Evolutionary conservation across 2,888 invertebrate genomes (phyloP).

Genomic region (Agrypnus murinus): DNA sequence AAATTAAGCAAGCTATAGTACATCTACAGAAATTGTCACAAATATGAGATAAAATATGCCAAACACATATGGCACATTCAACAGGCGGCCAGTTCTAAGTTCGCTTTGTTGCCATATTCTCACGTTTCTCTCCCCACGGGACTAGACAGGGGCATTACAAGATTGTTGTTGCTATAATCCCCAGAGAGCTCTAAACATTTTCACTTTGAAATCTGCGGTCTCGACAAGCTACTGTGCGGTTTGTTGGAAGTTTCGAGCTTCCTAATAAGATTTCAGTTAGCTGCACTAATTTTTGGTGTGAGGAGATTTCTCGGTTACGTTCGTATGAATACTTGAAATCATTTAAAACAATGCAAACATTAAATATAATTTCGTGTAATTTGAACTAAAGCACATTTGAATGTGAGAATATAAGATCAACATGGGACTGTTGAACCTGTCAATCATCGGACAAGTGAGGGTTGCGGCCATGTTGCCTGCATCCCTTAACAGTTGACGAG

Average conservation of each 20-base stretch:
- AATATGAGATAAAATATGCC: conserved; percentile 52
- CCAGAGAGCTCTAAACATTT: conserved; percentile 67
- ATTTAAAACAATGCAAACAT: not conserved
- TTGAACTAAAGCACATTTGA: conserved; percentile 9
- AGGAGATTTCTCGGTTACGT: not conserved
- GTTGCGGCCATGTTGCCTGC: conserved; percentile 67
- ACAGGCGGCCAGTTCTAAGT: conserved; percentile 66
- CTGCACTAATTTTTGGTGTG: conserved; percentile 32
- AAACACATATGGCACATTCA: conserved; percentile 60
- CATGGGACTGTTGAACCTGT: conserved; percentile 68
- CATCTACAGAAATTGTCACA: conserved; percentile 22
- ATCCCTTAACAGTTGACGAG: conserved; percentile 68
- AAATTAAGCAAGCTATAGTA: not conserved
- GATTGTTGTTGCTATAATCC: conserved; percentile 69
- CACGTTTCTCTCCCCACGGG: conserved; percentile 66
- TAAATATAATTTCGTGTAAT: conserved; percentile 11
- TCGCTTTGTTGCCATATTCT: conserved; percentile 66
- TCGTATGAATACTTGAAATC: not conserved
- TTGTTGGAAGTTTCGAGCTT: conserved; percentile 56
- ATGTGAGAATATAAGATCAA: conserved; percentile 65
- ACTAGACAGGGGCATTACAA: conserved; percentile 64
- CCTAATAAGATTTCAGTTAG: conserved; percentile 49
- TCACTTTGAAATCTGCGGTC: conserved; percentile 66
- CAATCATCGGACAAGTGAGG: conserved; percentile 68
- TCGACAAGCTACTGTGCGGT: conserved; percentile 64